Conservation (phyloP, 1,140 invertebrate genomes). For the Eueides isabella region DNA sequence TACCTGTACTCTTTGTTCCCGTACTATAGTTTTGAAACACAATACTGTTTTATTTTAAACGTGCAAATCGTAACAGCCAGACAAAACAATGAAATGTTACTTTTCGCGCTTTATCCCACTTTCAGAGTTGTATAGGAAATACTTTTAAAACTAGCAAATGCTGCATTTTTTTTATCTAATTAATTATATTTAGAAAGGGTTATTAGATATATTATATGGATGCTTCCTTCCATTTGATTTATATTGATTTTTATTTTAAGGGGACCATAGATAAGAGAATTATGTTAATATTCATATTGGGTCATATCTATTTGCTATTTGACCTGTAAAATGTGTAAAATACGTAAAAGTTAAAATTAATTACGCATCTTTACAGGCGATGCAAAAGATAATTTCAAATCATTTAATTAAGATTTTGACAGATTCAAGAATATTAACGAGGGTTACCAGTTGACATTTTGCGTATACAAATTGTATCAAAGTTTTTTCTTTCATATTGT, state of each 20-base stretch:
- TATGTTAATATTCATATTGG: too few species aligned
- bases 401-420: not conserved
- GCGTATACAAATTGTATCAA: not conserved
- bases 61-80: conserved; percentile 39
- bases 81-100: conserved; percentile 39
- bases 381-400: not conserved
- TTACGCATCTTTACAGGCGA: not conserved
- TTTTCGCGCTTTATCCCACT: not conserved
- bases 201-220: too few species aligned
- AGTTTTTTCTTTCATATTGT: not conserved
- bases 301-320: too few species aligned
- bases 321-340: not conserved
- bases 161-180: not conserved
- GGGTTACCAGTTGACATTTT: not conserved
- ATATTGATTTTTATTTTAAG: too few species aligned
- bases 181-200: not conserved
- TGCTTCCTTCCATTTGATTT: too few species aligned
- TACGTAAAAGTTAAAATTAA: not conserved
- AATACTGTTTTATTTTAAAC: conserved; percentile 39
- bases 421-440: not conserved
- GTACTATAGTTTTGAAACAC: conserved; percentile 39
- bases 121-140: not conserved
- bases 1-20: conserved; percentile 38
- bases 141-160: not conserved
- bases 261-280: too few species aligned